Conservation (phyloP, 2,113 vertebrate species). For the Cavia aperea region DNA sequence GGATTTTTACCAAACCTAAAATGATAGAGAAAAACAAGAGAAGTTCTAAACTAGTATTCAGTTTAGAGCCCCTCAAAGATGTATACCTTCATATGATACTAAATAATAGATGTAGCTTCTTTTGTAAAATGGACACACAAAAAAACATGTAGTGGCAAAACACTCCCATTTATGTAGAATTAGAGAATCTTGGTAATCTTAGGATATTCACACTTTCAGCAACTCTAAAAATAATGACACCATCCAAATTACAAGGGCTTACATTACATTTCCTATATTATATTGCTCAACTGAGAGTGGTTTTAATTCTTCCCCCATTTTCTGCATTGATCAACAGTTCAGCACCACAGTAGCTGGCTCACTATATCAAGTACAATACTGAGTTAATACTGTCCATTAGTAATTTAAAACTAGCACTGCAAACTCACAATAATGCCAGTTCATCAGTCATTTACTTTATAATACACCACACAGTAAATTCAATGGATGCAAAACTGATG, state of each 20-base stretch:
- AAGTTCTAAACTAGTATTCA: neutral
- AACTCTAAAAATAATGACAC: neutral
- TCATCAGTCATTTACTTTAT: neutral
- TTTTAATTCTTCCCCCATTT: neutral
- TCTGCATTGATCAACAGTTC: neutral
- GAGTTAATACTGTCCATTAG: neutral
- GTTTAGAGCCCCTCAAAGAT: neutral
- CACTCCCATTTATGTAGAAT: neutral
- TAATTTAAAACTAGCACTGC: conserved; percentile 14
- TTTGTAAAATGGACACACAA: neutral
- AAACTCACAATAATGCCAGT: neutral
- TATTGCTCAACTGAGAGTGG: neutral
- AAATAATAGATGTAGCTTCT: neutral
- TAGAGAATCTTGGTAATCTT: neutral
- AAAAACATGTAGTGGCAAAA: neutral
- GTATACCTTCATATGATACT: neutral
- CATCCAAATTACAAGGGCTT: neutral
- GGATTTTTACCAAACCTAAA: neutral
- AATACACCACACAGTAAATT: neutral
- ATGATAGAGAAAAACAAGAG: neutral
- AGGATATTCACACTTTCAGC: neutral
- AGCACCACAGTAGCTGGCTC: neutral
- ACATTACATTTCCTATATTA: neutral
- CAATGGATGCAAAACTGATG: neutral
- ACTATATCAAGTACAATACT: neutral